Conservation (phyloP, 92 coral and sea anemone species). For the Ricordea florida region DNA sequence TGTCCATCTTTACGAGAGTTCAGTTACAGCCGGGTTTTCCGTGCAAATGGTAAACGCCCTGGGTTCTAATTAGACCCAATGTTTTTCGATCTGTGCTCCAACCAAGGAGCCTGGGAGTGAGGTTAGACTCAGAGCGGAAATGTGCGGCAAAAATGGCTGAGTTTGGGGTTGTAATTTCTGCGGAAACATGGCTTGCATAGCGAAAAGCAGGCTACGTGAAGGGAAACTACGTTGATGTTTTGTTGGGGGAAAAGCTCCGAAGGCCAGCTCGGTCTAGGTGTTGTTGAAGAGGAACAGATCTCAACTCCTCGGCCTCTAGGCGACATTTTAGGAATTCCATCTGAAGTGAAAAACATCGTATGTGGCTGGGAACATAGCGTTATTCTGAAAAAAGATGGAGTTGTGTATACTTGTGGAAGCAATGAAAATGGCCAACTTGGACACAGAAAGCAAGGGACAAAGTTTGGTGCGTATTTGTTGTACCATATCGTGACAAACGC, state of each 20-base stretch:
- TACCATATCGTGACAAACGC: not conserved
- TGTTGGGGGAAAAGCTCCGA: slow-evolving; percentile 87
- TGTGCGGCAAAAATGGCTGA: too few species aligned
- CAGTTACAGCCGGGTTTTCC: too few species aligned
- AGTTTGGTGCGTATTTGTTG: slow-evolving; percentile 60
- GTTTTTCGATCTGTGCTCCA: too few species aligned
- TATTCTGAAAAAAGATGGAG: slow-evolving; percentile 77
- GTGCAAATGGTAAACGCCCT: too few species aligned
- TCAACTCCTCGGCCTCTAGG: slow-evolving; percentile 61
- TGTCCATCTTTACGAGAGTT: too few species aligned
- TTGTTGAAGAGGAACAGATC: slow-evolving; percentile 58
- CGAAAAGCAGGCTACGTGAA: too few species aligned
- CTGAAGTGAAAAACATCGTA: slow-evolving; percentile 47
- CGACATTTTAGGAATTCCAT: slow-evolving; percentile 32
- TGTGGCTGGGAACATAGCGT: slow-evolving; percentile 96
- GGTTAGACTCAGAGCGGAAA: too few species aligned
- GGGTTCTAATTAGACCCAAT: too few species aligned
- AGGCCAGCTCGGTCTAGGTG: slow-evolving; percentile 85
- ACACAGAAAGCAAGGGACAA: slow-evolving; percentile 54
- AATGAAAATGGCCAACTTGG: slow-evolving; percentile 95
- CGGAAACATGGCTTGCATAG: too few species aligned
- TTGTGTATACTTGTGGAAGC: slow-evolving; percentile 86
- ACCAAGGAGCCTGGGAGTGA: too few species aligned
- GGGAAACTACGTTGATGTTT: slow-evolving; percentile 48
- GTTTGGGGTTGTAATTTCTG: too few species aligned